Evolutionary conservation across 2,888 invertebrate species (phyloP).

Genomic region (Noctuana brunneofusca): DNA sequence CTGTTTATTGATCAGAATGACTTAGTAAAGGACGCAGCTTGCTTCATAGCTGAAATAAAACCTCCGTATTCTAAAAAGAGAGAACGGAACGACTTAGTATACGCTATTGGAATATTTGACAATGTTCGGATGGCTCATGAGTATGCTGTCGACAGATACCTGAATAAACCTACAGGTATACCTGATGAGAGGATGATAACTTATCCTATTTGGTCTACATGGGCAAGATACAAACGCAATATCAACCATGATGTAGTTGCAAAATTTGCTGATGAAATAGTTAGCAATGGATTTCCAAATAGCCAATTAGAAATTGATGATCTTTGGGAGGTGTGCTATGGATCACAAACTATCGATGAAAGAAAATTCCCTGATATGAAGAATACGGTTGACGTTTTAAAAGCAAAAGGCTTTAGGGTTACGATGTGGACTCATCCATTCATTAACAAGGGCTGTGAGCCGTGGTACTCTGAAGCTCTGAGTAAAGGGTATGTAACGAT

Average conservation of each 20-base stretch:
- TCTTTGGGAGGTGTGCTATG: constrained; percentile 85
- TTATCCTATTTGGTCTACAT: constrained; percentile 86
- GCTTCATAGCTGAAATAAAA: constrained; percentile 75
- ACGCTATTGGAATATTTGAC: constrained; percentile 84
- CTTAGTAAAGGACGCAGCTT: constrained; percentile 67
- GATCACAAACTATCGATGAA: constrained; percentile 78
- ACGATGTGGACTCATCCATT: constrained; percentile 87
- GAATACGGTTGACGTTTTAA: constrained; percentile 66
- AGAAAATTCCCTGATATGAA: constrained; percentile 82
- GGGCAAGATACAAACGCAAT: constrained; percentile 82
- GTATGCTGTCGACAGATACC: constrained; percentile 82
- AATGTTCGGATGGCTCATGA: constrained; percentile 83
- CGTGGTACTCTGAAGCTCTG: constrained; percentile 72
- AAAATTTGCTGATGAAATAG: constrained; percentile 78
- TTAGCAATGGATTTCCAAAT: constrained; percentile 72
- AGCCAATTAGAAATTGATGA: constrained; percentile 86
- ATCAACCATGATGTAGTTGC: constrained; percentile 78
- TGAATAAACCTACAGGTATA: constrained; percentile 81
- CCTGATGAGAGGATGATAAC: constrained; percentile 82
- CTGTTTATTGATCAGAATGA: constrained; percentile 86
- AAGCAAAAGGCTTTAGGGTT: constrained; percentile 77
- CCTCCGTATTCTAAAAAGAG: constrained; percentile 74
- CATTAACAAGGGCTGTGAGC: constrained; percentile 82
- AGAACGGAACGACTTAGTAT: constrained; percentile 71
- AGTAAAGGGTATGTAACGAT: constrained; percentile 65